Conservation (phyloP, 1,140 invertebrate genomes). For the Papilio glaucus region DNA sequence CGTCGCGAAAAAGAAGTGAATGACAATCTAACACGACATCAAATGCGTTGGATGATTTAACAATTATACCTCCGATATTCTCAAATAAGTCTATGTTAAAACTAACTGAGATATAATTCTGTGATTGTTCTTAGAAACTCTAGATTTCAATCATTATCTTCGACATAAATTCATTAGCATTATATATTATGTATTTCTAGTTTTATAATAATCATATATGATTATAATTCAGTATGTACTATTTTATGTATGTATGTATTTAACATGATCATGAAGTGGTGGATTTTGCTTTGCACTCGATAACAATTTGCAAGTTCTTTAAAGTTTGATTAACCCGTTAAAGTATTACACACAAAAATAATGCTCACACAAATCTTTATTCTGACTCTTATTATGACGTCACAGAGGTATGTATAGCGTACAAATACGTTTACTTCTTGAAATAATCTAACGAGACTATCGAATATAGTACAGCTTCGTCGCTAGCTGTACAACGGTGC, state of each 20-base stretch:
- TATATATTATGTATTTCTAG: not conserved
- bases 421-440: too few relatives aligned
- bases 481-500: too few relatives aligned
- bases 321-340: too few relatives aligned
- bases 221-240: not conserved
- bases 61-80: not conserved
- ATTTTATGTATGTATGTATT: slow-evolving; percentile 7
- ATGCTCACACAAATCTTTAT: too few relatives aligned
- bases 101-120: slow-evolving; percentile 6
- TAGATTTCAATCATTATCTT: slow-evolving; percentile 8
- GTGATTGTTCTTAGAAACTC: slow-evolving; percentile 23
- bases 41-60: slow-evolving; percentile 19
- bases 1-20: slow-evolving; percentile 62
- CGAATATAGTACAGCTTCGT: not conserved
- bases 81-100: slow-evolving; percentile 9
- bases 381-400: too few relatives aligned
- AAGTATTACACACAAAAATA: not conserved
- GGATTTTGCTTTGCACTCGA: slow-evolving; percentile 12
- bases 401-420: too few relatives aligned
- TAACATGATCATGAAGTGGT: not conserved
- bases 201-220: not conserved
- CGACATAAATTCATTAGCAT: not conserved
- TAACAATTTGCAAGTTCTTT: not conserved
- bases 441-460: not conserved
- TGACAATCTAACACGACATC: slow-evolving; percentile 49